Conservation (phyloP, 2,113 vertebrate species). For the Marmota flaviventris region DNA sequence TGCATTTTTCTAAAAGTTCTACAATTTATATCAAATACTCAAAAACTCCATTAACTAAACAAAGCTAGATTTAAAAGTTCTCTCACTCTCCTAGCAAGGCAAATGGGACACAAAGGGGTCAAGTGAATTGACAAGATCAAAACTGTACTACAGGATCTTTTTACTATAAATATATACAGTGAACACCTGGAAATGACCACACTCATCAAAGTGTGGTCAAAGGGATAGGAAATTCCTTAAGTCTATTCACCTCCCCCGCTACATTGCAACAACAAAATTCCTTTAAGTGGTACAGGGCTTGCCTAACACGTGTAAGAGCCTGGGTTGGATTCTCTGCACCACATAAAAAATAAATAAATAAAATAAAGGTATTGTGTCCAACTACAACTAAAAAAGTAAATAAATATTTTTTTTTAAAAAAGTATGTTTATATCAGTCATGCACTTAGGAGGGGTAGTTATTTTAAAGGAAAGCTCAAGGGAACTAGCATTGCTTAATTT, state of each 20-base stretch:
- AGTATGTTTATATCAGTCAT: neutral
- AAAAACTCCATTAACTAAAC: slow-evolving; percentile 6
- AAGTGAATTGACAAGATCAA: neutral
- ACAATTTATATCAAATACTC: neutral
- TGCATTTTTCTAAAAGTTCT: neutral
- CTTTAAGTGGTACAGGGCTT: neutral
- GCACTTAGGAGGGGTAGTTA: neutral
- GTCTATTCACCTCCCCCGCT: neutral
- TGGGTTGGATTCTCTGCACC: no score
- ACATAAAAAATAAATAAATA: no score
- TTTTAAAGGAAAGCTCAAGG: slow-evolving; percentile 50
- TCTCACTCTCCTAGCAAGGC: neutral
- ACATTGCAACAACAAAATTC: neutral
- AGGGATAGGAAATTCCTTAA: neutral
- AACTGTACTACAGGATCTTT: neutral
- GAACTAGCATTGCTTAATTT: neutral
- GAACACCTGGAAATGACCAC: neutral
- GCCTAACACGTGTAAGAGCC: no score
- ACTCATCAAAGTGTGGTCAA: neutral
- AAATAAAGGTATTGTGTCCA: no score
- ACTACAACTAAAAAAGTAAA: no score
- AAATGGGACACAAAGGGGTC: neutral
- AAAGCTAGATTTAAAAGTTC: slow-evolving; percentile 4
- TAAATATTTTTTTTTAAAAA: neutral
- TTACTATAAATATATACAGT: neutral